Conservation (phyloP, 2,113 vertebrate species). For the Anser brachyrhynchus region DNA sequence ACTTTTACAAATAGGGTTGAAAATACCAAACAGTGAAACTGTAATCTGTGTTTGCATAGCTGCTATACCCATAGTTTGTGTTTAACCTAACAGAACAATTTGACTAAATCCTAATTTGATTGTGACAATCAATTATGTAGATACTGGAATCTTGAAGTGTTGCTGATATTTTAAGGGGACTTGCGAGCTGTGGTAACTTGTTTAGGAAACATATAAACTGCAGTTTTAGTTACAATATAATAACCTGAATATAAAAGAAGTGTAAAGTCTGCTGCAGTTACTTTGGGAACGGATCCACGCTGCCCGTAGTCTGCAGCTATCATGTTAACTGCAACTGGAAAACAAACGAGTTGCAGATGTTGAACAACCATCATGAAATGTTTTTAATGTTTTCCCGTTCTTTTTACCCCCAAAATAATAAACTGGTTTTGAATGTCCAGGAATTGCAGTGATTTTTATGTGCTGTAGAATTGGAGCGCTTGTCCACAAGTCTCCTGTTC, state of each 20-base stretch:
- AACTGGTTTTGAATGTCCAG: background rate
- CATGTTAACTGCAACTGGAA: slow-evolving; percentile 39
- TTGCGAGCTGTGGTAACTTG: background rate
- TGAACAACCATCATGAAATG: slow-evolving; percentile 12
- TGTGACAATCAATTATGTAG: background rate
- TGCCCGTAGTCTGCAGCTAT: slow-evolving; percentile 38
- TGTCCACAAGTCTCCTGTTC: background rate
- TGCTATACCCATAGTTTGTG: background rate
- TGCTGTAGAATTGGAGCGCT: background rate
- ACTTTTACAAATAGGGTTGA: background rate
- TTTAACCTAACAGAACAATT: background rate
- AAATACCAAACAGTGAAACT: background rate
- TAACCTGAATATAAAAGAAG: background rate
- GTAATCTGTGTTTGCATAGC: background rate
- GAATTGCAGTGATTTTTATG: background rate
- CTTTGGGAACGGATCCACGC: slow-evolving; percentile 21
- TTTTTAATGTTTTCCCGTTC: slow-evolving; percentile 15
- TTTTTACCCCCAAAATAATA: background rate
- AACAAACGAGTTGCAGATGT: slow-evolving; percentile 54
- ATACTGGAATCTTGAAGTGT: background rate
- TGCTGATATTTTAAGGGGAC: background rate
- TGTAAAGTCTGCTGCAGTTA: background rate
- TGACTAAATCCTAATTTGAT: background rate
- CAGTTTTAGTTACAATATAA: background rate
- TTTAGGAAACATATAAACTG: background rate